These are phyloP conservation scores for Drosophila prostipennis DNA, from an alignment of 2,888 invertebrate species.

Conservation along the genomic window DNA sequence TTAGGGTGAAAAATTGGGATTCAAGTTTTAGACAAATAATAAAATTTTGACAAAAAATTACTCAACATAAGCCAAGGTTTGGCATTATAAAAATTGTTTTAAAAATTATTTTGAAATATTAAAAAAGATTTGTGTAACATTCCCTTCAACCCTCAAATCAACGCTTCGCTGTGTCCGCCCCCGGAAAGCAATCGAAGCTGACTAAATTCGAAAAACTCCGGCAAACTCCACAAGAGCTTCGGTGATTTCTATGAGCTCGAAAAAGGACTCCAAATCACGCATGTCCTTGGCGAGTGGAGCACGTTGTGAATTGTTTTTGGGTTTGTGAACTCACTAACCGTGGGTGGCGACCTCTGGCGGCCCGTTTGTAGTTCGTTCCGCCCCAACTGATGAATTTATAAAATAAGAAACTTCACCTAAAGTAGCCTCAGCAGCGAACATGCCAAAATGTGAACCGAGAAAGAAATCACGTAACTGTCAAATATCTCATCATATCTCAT, in stretches of 20 bases:
- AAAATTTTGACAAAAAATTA: too few species aligned
- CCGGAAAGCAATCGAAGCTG: conserved; percentile 36
- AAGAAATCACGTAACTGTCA: conserved; percentile 82
- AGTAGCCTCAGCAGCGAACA: conserved; percentile 17
- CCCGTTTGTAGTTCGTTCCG: conserved; percentile 1
- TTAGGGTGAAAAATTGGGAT: too few species aligned
- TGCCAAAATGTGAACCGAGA: conserved; percentile 52
- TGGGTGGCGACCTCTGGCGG: conserved; percentile 34
- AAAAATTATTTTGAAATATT: background rate
- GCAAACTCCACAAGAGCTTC: conserved; percentile 59
- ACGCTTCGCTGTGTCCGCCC: conserved; percentile 44
- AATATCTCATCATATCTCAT: conserved; percentile 77
- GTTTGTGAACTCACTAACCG: conserved; percentile 43
- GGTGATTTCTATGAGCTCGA: conserved; percentile 29
- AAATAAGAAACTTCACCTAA: conserved; percentile 2
- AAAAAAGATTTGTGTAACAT: background rate
- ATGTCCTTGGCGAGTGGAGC: conserved; percentile 65
- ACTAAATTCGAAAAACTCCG: conserved; percentile 57
- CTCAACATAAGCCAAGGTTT: too few species aligned
- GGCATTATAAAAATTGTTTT: too few species aligned
- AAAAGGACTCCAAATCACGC: conserved; percentile 59
- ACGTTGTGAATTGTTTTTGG: conserved; percentile 19
- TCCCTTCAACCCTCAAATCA: background rate
- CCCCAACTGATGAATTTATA: conserved; percentile 15
- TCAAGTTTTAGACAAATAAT: too few species aligned